Base-by-base conservation (phyloP, 2,113 vertebrate species). In the Pycnonotus jocosus region DNA sequence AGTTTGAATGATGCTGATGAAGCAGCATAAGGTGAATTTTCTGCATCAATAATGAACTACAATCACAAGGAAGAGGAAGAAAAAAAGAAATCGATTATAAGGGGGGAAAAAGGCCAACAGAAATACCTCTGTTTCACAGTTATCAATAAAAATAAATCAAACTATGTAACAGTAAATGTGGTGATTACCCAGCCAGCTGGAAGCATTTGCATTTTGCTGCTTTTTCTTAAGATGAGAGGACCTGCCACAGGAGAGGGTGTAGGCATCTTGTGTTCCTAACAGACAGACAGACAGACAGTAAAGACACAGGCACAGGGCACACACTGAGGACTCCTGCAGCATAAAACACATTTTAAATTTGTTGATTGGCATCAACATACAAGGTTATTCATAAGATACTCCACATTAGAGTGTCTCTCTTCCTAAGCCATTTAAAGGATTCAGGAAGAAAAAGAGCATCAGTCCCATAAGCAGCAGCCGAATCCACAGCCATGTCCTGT, bases 221-320 rank as follows among this genome's bases (percentile, higher is more conserved):
- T 97, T 98, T 95, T 80, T 98, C 97, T 97, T 97, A 93, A 96
- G 96, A 88, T 95, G 92, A 95, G 97, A 96, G 84, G 98, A 94
- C 73, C 88, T 95, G 93, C 98, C 98, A 56, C 98, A 98, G 96
- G 96, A 97, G 77, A 98, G 92, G 86, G 95, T 97, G 84, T 98
- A 98, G 91, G 98, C 94, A 70, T 98, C 98, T 86, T 98, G 98
- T 77, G 95, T 60, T 97, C 98, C 98, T 98, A 93, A 97, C 88
- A 96, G 94, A 98, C 86, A 97, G 95, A 98, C 86, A 97, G 95
- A 95, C 70, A 94, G 91, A 88, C 58, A 91, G 91, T 93, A 95
- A 96, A 66, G 62, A 96, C 10, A 94, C 7, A 89, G 62, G 27
- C 50, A 81, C 78, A 71, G 40, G 28, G 57, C 77, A 87, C 44